Percentiles rank a stretch among this genome's conserved stretches.
Conservation (phyloP, 2,888 invertebrate genomes). For the Germaria angustata region DNA sequence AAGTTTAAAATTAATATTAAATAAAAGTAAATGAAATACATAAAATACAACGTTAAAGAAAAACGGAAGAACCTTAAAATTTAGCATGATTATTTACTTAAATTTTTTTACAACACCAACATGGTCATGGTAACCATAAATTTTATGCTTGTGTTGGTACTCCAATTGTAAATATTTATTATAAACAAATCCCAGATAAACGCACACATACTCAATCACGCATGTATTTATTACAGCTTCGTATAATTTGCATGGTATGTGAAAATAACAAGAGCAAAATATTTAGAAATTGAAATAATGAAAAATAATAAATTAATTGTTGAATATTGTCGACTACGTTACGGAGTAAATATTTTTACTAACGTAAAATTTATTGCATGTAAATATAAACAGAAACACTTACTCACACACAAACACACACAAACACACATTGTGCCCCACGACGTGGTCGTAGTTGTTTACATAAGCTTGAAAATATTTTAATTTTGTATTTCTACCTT, state of each 20-base stretch:
- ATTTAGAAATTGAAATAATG: neutral
- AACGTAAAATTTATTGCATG: slow-evolving; percentile 49
- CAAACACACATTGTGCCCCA: neutral
- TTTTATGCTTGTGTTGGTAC: neutral
- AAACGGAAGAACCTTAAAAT: slow-evolving; percentile 5
- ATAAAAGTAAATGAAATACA: slow-evolving; percentile 8
- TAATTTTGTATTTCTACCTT: neutral
- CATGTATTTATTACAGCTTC: neutral
- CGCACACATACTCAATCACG: neutral
- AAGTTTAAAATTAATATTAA: slow-evolving; percentile 9
- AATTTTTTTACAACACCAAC: slow-evolving; percentile 6
- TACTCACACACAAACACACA: neutral
- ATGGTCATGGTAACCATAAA: neutral
- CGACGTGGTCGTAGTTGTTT: neutral
- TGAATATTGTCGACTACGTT: slow-evolving; percentile 18
- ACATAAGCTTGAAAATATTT: neutral
- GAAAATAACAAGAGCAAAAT: slow-evolving; percentile 2
- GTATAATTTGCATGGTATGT: slow-evolving; percentile 5
- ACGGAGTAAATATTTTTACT: slow-evolving; percentile 48
- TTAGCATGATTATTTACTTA: slow-evolving; percentile 41
- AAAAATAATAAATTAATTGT: slow-evolving; percentile 17
- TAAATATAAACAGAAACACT: slow-evolving; percentile 17
- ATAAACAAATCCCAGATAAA: neutral
- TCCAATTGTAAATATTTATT: slow-evolving; percentile 38
- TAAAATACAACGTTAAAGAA: slow-evolving; percentile 16